A percentile compares a stretch with the other conserved stretches of the same genome.
Conservation (phyloP, 2,888 invertebrate genomes). For the Pterostichus madidus region DNA sequence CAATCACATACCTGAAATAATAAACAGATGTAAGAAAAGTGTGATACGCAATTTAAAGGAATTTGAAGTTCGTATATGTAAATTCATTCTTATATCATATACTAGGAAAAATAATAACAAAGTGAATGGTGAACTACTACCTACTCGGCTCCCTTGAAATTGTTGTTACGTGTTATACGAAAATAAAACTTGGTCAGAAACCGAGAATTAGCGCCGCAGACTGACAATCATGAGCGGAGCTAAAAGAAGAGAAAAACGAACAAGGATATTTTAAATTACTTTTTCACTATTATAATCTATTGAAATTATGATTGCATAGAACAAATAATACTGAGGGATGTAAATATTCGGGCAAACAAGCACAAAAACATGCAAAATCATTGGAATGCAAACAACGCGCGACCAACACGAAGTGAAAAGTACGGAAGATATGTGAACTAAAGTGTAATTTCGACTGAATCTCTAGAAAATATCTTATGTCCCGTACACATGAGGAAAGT, state of each 20-base stretch:
- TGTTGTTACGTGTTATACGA: constrained; percentile 44
- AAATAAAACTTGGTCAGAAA: constrained; percentile 29
- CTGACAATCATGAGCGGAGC: constrained; percentile 37
- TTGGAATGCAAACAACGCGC: no score
- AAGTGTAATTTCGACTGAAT: no score
- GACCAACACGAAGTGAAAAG: no score
- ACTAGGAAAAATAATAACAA: constrained; percentile 22
- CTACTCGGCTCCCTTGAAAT: constrained; percentile 15
- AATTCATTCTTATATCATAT: neutral
- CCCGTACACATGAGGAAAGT: no score
- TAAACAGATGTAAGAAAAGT: constrained; percentile 31
- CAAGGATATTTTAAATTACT: neutral
- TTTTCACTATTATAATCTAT: no score
- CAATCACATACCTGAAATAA: constrained; percentile 8
- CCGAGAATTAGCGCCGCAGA: neutral
- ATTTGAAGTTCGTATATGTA: constrained; percentile 13
- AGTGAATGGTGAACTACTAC: neutral
- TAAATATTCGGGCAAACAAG: no score
- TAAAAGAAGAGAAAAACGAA: neutral
- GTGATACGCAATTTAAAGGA: constrained; percentile 26
- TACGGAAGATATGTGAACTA: no score
- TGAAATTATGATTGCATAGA: no score
- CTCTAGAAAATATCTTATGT: no score
- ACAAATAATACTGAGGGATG: no score
- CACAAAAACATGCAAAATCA: no score